Base-by-base conservation (phyloP, 2,888 invertebrate species). In the Digitonthophagus gazella region DNA sequence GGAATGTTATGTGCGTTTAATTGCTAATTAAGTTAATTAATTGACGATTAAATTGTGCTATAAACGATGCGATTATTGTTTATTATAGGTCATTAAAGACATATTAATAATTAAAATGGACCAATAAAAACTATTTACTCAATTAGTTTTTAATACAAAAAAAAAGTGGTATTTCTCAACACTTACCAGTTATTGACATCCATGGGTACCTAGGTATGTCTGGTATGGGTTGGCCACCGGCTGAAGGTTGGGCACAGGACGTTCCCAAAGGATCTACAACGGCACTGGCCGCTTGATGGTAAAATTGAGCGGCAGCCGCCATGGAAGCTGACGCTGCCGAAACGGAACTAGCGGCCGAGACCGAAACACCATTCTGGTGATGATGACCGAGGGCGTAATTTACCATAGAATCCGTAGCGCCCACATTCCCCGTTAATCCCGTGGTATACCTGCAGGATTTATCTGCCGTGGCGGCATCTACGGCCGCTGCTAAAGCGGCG, bases 141-240 rank as follows among this genome's bases (percentile, higher is more conserved):
- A n/a, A 16, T 58, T 58, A 18, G n/a, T 58, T 58, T 18, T 18
- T 16, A 58, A 4, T 58, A 16, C 5, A n/a, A 16, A 58, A 20
- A 15, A 58, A 11, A 18, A 44, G 3, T 44, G 22, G 22, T 6
- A 22, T 8, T 8, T 44, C 28, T 44, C 28, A 44, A 44, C 8
- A 86, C 88, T 91, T 88, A 95, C 96, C 96, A 88, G 96, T 95
- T 84, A 96, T 94, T 80, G 95, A 93, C 95, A 96, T 96, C 96
- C 96, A 96, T 64, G 96, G 96, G 84, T 96, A 96, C 81, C 96
- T 90, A 68, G 96, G 95, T 82, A 96, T 92, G 85, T 96, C 96
- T 65, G 94, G 93, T 81, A 96, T 91, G 69, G 94, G 93, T 83
- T 94, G 94, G 72, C 93, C 93, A 71, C 93, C 90, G 71, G 87